phyloP scores from a whole-genome alignment of 2,797 vertebrate species.

The Macropus fuliginosus region DNA sequence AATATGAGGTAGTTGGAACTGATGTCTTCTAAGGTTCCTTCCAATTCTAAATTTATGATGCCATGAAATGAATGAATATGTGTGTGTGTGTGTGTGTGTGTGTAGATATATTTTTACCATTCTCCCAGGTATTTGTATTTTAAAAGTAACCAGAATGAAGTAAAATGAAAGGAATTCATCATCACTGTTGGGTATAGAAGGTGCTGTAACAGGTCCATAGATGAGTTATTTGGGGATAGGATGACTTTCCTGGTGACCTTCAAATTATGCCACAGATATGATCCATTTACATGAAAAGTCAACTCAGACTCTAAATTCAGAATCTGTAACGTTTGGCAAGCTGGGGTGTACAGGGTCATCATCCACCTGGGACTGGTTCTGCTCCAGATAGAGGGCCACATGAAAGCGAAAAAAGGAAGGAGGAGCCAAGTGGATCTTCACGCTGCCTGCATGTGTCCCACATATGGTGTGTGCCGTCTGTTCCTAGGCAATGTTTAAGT shows the following conservation, averaged over 20 bases:
- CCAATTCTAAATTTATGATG: not conserved
- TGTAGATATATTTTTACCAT: not conserved
- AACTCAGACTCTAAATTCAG: not conserved
- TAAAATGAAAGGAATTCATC: not conserved
- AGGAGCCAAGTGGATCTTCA: slow-evolving; percentile 58
- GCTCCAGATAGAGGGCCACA: slow-evolving; percentile 50
- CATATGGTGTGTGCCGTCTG: slow-evolving; percentile 64
- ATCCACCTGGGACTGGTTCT: slow-evolving; percentile 57
- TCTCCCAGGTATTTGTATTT: not conserved
- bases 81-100: too few relatives aligned
- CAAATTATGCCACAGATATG: not conserved
- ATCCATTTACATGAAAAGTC: not conserved
- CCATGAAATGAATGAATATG: not conserved
- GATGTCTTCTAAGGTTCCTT: not conserved
- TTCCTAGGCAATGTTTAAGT: slow-evolving; percentile 63
- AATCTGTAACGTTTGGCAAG: not conserved
- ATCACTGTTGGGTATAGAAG: not conserved
- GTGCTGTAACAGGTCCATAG: not conserved
- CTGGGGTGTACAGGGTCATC: not conserved
- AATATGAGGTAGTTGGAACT: not conserved
- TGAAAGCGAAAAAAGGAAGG: slow-evolving; percentile 56
- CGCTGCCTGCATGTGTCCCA: slow-evolving; percentile 64
- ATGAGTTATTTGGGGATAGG: not conserved
- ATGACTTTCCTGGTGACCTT: not conserved
- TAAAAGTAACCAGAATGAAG: not conserved